Conservation (phyloP, 2,113 vertebrate species). For the Chionis minor region DNA sequence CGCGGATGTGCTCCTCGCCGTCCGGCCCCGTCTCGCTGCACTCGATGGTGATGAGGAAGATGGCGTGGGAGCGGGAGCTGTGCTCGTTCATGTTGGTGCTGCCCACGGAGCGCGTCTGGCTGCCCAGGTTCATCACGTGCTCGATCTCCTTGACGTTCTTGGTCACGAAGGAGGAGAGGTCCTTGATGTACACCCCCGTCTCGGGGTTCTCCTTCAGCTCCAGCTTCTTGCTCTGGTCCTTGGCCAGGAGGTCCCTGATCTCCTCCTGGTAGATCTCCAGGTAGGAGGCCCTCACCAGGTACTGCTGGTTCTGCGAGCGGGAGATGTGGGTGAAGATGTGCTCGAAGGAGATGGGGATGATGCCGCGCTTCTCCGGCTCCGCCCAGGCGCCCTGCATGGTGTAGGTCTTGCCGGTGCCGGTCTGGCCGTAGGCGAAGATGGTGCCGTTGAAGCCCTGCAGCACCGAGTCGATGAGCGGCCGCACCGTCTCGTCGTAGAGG, state of each 20-base stretch:
- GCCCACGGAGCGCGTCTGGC: slow-evolving; percentile 89
- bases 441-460: slow-evolving; percentile 94
- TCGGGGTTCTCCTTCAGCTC: slow-evolving; percentile 93
- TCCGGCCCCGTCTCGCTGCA: slow-evolving; percentile 89
- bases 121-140: slow-evolving; percentile 94
- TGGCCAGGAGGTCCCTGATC: slow-evolving; percentile 90
- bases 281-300: slow-evolving; percentile 95
- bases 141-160: slow-evolving; percentile 95
- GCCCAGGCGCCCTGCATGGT: slow-evolving; percentile 90
- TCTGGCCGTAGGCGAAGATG: slow-evolving; percentile 93
- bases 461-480: slow-evolving; percentile 91
- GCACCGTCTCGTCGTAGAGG: slow-evolving; percentile 90
- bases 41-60: slow-evolving; percentile 92
- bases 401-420: slow-evolving; percentile 94
- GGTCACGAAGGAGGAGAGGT: slow-evolving; percentile 92
- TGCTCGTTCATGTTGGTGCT: slow-evolving; percentile 95
- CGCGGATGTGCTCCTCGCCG: slow-evolving; percentile 92
- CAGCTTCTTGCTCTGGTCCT: slow-evolving; percentile 89
- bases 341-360: slow-evolving; percentile 91
- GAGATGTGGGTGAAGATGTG: slow-evolving; percentile 97
- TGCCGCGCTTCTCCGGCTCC: slow-evolving; percentile 85
- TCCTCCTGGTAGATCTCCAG: slow-evolving; percentile 98
- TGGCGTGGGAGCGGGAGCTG: slow-evolving; percentile 95
- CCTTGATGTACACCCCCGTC: slow-evolving; percentile 90
- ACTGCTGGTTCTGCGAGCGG: slow-evolving; percentile 94